Percentiles rank a stretch among this genome's conserved stretches.
Evolutionary conservation across 2,113 vertebrate genomes (phyloP).

Genomic region (Serilophus lunatus): DNA sequence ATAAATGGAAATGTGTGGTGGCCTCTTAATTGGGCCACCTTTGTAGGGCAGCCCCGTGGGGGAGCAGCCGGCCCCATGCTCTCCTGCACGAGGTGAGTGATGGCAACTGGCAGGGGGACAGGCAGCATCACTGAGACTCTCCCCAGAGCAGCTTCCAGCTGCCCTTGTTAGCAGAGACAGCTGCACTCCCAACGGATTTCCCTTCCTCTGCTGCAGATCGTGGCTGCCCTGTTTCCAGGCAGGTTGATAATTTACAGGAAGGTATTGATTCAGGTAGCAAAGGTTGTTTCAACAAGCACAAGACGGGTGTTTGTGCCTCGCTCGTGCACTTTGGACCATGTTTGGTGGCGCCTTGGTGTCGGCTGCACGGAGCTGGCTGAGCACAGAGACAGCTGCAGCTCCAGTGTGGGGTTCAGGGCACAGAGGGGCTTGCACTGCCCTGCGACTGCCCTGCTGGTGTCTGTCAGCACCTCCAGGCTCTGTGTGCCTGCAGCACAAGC

Average conservation of each 20-base stretch:
- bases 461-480: not conserved
- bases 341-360: not conserved
- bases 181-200: not conserved
- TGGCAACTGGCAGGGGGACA: not conserved
- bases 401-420: not conserved
- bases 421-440: not conserved
- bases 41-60: not conserved
- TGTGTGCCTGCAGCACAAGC: not conserved
- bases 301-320: not conserved
- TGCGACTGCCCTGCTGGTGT: not conserved
- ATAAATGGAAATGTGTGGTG: constrained; percentile 2
- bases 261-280: constrained; percentile 15
- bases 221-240: not conserved
- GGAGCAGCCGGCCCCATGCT: not conserved
- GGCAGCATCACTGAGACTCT: not conserved
- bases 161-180: not conserved
- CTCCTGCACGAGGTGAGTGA: not conserved
- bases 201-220: not conserved
- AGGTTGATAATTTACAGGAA: not conserved
- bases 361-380: not conserved
- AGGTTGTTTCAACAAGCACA: not conserved
- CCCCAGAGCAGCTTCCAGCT: not conserved
- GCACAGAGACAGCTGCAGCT: not conserved
- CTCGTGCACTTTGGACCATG: not conserved
- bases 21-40: constrained; percentile 37